Percentiles rank a stretch among this genome's conserved stretches.
phyloP scores from a whole-genome alignment of 2,888 invertebrate genomes.

The Penaeus monodon region DNA sequence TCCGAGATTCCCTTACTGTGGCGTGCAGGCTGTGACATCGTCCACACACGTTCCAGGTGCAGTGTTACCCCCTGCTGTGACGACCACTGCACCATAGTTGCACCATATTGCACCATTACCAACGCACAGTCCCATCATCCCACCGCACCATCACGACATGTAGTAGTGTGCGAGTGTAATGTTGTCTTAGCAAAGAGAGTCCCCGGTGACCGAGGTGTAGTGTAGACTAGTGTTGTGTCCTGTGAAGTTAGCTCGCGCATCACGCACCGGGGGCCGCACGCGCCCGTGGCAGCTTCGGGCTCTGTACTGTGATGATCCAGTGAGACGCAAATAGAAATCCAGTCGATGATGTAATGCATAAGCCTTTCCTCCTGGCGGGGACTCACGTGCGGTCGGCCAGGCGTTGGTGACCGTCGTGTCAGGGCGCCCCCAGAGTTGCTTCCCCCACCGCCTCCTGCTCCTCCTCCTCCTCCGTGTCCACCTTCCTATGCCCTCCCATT shows the following conservation, averaged over 20 bases:
- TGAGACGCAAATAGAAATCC: too few species aligned
- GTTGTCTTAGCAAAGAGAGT: not conserved
- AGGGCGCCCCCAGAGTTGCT: too few species aligned
- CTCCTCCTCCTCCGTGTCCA: not conserved
- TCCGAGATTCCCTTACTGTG: not conserved
- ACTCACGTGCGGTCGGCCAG: too few species aligned
- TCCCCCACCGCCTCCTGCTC: not conserved
- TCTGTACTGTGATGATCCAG: too few species aligned
- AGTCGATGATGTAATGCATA: too few species aligned
- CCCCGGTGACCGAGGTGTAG: not conserved
- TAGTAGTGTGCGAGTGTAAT: constrained; percentile 21
- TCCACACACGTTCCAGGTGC: constrained; percentile 26
- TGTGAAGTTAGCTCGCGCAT: not conserved
- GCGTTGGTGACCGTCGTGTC: too few species aligned
- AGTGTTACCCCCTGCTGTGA: constrained; percentile 18
- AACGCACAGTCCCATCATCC: constrained; percentile 19
- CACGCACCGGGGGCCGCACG: too few species aligned
- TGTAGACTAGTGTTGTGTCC: constrained; percentile 14
- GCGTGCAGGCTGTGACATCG: not conserved
- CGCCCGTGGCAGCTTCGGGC: too few species aligned
- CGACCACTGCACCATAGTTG: constrained; percentile 18
- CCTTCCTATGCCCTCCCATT: not conserved
- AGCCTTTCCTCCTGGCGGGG: too few species aligned
- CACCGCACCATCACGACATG: not conserved
- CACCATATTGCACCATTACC: constrained; percentile 29